Percentiles rank a stretch among this genome's conserved stretches.
Conservation (phyloP, 2,888 invertebrate genomes). For the Stramonita haemastoma region DNA sequence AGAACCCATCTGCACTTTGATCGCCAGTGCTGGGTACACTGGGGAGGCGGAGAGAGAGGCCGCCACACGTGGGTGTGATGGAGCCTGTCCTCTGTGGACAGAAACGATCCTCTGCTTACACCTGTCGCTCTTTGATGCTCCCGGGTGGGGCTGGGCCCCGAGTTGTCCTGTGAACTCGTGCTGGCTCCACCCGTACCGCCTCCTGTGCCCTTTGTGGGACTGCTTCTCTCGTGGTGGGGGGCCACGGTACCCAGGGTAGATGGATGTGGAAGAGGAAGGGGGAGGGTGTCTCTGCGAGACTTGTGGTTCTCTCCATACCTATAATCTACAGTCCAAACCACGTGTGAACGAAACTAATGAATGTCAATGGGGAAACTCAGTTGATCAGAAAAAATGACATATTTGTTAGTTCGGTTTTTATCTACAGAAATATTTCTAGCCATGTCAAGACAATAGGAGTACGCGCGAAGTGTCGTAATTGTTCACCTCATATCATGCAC, state of each 20-base stretch:
- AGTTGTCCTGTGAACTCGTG: neutral
- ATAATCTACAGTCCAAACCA: no score
- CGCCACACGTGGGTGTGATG: neutral
- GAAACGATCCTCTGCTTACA: neutral
- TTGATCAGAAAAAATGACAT: no score
- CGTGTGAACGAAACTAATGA: no score
- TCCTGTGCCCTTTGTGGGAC: neutral
- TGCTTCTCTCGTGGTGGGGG: neutral
- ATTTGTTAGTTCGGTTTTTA: no score
- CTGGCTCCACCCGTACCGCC: neutral
- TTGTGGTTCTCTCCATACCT: no score
- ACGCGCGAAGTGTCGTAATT: no score
- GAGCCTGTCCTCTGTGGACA: neutral
- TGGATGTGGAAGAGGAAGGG: no score
- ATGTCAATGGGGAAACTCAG: no score
- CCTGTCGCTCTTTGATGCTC: neutral
- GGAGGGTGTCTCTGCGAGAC: no score
- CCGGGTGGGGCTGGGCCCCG: neutral
- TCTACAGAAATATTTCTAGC: no score
- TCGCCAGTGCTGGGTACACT: neutral
- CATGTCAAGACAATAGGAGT: no score
- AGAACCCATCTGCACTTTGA: neutral
- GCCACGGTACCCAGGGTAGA: neutral
- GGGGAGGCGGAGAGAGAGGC: neutral
- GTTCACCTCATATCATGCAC: no score